phyloP scores from a whole-genome alignment of 30 jellyfish, hydroid and myxozoan species.

The Morbakka virulenta region DNA sequence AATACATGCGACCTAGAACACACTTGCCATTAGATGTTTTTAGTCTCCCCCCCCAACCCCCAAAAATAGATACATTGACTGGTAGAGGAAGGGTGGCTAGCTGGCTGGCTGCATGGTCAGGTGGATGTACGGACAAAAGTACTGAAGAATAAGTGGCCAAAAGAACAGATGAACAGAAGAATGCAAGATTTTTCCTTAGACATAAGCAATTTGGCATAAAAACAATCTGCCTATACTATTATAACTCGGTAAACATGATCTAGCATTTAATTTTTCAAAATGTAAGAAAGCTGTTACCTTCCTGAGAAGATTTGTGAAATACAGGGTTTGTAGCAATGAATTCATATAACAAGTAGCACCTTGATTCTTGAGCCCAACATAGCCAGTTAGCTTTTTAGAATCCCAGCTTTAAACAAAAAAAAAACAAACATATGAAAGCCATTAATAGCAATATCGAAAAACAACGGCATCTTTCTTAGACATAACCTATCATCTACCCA shows the following conservation, averaged over 20 bases:
- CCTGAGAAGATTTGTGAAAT: conserved; percentile 82
- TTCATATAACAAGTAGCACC: conserved; percentile 99
- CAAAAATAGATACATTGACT: too few species aligned
- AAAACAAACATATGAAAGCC: background rate
- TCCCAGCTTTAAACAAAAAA: conserved; percentile 79
- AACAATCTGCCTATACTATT: background rate
- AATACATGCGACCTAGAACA: too few species aligned
- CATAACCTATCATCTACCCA: too few species aligned
- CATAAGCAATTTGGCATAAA: background rate
- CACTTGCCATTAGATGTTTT: too few species aligned
- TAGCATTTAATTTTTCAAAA: too few species aligned
- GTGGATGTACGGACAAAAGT: too few species aligned
- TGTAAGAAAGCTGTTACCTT: conserved; percentile 32
- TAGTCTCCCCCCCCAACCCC: too few species aligned
- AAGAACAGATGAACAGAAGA: too few species aligned
- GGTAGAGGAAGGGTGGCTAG: too few species aligned
- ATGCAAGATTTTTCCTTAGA: background rate
- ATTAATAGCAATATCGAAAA: background rate
- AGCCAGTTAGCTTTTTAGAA: conserved; percentile 91
- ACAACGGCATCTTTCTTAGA: background rate
- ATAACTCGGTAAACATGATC: background rate
- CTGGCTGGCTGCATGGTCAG: too few species aligned
- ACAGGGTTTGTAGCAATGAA: conserved; percentile 94
- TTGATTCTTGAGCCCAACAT: conserved; percentile 94
- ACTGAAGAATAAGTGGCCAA: too few species aligned